Percentiles rank a stretch among this genome's conserved stretches.
phyloP scores from a whole-genome alignment of 2,113 vertebrate genomes.

The Leptobrachium ailaonicum region DNA sequence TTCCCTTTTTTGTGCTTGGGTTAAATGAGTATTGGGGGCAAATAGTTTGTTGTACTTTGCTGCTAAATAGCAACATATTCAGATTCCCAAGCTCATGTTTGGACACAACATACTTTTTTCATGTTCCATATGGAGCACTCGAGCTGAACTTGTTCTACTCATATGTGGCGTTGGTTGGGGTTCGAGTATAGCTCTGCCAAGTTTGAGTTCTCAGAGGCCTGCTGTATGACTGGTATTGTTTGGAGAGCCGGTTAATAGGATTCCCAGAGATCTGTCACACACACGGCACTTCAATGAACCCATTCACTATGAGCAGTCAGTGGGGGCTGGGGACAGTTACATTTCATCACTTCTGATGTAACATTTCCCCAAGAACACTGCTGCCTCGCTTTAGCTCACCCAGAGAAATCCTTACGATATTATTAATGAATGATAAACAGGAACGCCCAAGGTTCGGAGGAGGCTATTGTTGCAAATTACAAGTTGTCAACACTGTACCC shows the following conservation, averaged over 20 bases:
- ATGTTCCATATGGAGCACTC: conserved; percentile 7
- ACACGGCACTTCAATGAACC: conserved; percentile 31
- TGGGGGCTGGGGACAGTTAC: conserved; percentile 21
- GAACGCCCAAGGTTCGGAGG: no score
- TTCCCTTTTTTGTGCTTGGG: no score
- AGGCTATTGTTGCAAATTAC: no score
- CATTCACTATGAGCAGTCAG: conserved; percentile 22
- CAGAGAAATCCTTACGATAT: neutral
- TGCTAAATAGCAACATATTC: neutral
- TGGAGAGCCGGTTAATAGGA: conserved; percentile 18
- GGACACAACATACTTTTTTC: neutral
- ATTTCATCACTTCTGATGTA: conserved; percentile 43
- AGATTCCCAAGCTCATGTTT: neutral
- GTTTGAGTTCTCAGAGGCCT: conserved; percentile 25
- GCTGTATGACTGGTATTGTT: conserved; percentile 41
- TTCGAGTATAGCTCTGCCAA: conserved; percentile 35
- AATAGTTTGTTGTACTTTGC: no score
- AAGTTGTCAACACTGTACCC: no score
- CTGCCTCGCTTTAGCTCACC: neutral
- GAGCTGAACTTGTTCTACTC: conserved; percentile 10
- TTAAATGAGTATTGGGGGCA: no score
- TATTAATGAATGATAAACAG: no score
- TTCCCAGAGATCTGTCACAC: conserved; percentile 41
- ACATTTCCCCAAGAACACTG: neutral
- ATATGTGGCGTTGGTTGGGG: conserved; percentile 1